Evolutionary conservation across 2,797 vertebrate genomes (phyloP).

Genomic region (Eulemur albifrons): DNA sequence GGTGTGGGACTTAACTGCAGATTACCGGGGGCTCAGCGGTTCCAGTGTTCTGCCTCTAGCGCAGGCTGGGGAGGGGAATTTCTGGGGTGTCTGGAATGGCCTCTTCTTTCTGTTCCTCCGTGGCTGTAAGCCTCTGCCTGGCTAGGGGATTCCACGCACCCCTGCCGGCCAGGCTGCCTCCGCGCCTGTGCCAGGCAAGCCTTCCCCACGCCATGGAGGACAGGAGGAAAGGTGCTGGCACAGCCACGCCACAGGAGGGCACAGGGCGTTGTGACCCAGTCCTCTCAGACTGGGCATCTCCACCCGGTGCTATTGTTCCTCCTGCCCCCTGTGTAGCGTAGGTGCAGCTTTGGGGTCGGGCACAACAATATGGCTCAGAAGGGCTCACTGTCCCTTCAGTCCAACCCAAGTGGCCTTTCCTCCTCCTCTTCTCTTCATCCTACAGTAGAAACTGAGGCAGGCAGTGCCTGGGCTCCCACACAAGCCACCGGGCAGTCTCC

Average conservation of each 20-base stretch:
- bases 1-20: not conserved
- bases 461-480: not conserved
- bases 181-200: not conserved
- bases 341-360: not conserved
- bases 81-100: not conserved
- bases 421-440: not conserved
- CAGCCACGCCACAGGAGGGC: not conserved
- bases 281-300: not conserved
- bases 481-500: not conserved
- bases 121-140: not conserved
- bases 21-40: not conserved
- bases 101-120: not conserved
- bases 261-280: fast-evolving
- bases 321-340: not conserved
- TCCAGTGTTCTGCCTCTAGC: not conserved
- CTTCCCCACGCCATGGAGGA: not conserved
- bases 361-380: not conserved
- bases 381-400: not conserved
- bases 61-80: not conserved
- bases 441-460: not conserved
- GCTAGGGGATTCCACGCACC: not conserved
- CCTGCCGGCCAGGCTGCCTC: not conserved
- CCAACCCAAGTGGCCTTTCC: not conserved
- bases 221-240: not conserved
- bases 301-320: not conserved